These are phyloP conservation scores for Blennius ocellaris DNA, from an alignment of 2,113 vertebrate species.

Conservation along the genomic window DNA sequence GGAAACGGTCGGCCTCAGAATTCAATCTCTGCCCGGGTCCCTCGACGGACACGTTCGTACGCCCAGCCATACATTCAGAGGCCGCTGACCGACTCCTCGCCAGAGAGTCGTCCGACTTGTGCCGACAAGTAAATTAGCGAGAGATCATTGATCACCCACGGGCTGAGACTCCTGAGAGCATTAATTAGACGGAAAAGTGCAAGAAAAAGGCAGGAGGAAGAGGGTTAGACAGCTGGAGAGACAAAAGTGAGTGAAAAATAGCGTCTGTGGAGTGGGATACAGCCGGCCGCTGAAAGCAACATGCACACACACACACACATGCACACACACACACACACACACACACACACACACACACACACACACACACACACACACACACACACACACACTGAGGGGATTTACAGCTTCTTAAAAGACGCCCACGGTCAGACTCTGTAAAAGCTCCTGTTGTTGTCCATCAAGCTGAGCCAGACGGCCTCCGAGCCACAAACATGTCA, in stretches of 20 bases:
- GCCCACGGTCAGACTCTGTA: constrained; percentile 10
- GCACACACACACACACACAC: too few relatives aligned
- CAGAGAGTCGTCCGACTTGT: constrained; percentile 4
- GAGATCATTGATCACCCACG: constrained; percentile 60
- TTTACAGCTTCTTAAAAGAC: constrained; percentile 39
- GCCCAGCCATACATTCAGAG: constrained; percentile 19
- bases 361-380: not conserved
- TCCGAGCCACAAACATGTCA: too few relatives aligned
- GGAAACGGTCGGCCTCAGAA: constrained; percentile 52
- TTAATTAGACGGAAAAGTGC: constrained; percentile 46
- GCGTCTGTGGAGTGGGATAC: constrained; percentile 45
- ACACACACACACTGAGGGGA: constrained; percentile 12
- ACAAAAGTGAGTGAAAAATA: constrained; percentile 13
- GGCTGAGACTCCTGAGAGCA: constrained; percentile 44
- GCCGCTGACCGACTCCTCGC: not conserved
- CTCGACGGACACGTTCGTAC: constrained; percentile 46
- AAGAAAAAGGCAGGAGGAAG: not conserved
- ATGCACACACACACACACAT: too few relatives aligned
- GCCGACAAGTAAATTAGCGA: constrained; percentile 51
- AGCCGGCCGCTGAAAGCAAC: constrained; percentile 26
- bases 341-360: too few relatives aligned
- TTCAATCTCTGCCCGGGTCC: constrained; percentile 68
- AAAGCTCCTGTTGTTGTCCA: constrained; percentile 15
- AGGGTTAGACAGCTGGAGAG: constrained; percentile 4
- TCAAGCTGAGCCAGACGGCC: not conserved